phyloP scores from a whole-genome alignment of 2,888 invertebrate genomes.

The Dorcus hopei region DNA sequence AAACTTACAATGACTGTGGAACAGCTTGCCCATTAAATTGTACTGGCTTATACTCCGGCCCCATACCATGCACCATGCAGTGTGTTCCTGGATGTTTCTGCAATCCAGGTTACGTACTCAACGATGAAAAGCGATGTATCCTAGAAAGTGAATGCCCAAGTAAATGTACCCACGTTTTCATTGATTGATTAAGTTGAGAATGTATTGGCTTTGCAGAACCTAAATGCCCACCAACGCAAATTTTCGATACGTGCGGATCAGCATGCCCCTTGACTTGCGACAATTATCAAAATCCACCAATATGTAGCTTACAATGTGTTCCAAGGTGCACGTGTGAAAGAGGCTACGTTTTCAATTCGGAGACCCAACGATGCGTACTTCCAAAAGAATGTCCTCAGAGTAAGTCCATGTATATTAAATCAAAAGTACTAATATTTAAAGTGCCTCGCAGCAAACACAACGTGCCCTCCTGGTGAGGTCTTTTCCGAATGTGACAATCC shows the following conservation, averaged over 20 bases:
- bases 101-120: conserved; percentile 6
- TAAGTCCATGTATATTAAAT: no score
- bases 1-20: conserved; percentile 7
- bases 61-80: conserved; percentile 4
- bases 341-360: no score
- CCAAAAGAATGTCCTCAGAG: no score
- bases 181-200: not conserved
- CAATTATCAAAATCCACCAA: not conserved
- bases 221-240: not conserved
- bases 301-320: no score
- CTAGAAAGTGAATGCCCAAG: not conserved
- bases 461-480: no score
- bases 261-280: conserved; percentile 4
- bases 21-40: conserved; percentile 12
- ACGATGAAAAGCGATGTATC: conserved; percentile 5
- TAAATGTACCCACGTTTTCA: not conserved
- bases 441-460: no score
- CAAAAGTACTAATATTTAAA: no score
- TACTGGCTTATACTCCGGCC: not conserved
- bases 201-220: no score
- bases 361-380: no score
- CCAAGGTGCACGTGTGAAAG: no score
- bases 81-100: conserved; percentile 20
- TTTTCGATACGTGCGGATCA: not conserved
- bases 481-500: no score